Base-by-base conservation (phyloP, 2,888 invertebrate species). In the Choristoneura rosaceana region DNA sequence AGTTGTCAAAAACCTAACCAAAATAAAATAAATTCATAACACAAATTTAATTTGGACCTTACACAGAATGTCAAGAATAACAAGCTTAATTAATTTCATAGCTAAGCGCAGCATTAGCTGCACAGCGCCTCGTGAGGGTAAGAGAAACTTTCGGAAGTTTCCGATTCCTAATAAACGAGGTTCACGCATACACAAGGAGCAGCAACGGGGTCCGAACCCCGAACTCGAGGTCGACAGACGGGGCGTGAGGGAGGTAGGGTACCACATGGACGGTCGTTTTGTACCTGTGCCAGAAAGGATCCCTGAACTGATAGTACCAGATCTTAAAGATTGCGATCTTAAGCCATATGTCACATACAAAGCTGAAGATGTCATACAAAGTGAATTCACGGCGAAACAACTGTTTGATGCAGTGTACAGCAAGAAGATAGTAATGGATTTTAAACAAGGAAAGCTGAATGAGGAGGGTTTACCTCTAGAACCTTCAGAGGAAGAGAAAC, bases 271-370 rank as follows among this genome's bases (percentile, higher is more conserved):
- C 63, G 95, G 95, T 0, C 93, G 94, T 76, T 97, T 94, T 83
- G 87, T 96, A 0, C 80, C 86, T 14, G 92, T 99, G 4, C 97
- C 97, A 0, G 99, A 99, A 94, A 98, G 96, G 96, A 95, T 98
- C 76, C 99, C 99, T 0, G 97, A 99, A 85, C 86, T 99, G 15
- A 96, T 99, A 71, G 99, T 99, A 2, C 99, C 99, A 0, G 96
- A 99, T 87, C 90, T 99, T 34, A 96, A 95, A 76, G 96, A 95
- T 77, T 99, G 97, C 84, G 92, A 96, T 90, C 90, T 99, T 25
- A 98, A 98, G 88, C 98, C 99, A 0, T 99, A 99, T 82, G 99
- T 99, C 0, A 98, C 99, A 0, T 99, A 99, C 87, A 96, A 95
- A 87, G 95, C 96, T 0, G 95, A 95, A 3, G 96, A 97, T 71